Evolutionary conservation across 2,113 vertebrate species (phyloP), one percentile per base, ranked within the genome.

Genomic region (Cephalopterus ornatus): DNA sequence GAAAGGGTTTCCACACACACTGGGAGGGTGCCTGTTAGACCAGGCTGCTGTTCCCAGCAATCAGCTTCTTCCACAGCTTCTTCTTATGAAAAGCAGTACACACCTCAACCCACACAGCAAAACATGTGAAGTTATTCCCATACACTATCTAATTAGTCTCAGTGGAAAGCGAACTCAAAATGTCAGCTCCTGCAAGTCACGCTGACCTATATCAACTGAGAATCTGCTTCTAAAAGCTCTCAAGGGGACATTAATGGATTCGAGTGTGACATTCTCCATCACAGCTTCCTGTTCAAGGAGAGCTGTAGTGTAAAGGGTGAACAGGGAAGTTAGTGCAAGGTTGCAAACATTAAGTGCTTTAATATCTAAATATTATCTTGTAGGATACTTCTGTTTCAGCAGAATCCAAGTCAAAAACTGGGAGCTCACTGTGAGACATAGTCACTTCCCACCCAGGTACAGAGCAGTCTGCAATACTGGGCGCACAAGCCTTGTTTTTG

Each of bases 1-100:
- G 41, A 56, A 67, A 44, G 3, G 0, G 3, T 61, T 85, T 85
- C 30, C 30, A 50, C 0, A 1, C 4, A n/a, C 14, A 28, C 4
- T 1, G 1, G 4, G 26, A 73, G 9, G 4, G 9, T 49, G 9
- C 3, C 26, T 44, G 32, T 18, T 41, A 73, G 46, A 73, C 6
- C 6, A 82, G 22, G 7, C 52, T 28, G 3, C 3, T 67, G 8
- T 46, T 75, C 6, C 27, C n/a, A 88, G 46, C 28, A 67, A 37
- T 35, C 37, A 71, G 5, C 24, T 71, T 50, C 41, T 63, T 52
- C 24, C 5, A 6, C 20, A 56, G 24, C 52, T 67, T 86, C 22
- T 17, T 68, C 18, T 24, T 30, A 35, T 8, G 1, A 1, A 83
- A 78, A 94, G 24, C 12, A 79, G 37, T 15, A 12, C 42, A 85